Conservation (phyloP, 1,140 invertebrate species). For the Globodera ellingtonae region DNA sequence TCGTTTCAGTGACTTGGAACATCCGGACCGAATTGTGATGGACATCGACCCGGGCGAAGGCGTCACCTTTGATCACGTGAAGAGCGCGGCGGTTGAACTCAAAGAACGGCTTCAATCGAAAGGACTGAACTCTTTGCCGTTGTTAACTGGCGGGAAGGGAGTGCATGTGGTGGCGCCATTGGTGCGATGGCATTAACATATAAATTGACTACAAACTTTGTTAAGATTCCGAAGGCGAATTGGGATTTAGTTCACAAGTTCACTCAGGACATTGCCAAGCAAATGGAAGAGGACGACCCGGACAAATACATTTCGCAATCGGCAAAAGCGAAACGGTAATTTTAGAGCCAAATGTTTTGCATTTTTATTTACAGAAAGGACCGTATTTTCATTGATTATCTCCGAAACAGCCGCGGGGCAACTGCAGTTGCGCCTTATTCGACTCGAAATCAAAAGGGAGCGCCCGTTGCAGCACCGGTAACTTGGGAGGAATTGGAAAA, state of each 20-base stretch:
- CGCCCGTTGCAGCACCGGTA: slow-evolving; percentile 20
- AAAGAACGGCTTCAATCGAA: not conserved
- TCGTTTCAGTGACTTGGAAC: not conserved
- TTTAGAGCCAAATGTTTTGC: not conserved
- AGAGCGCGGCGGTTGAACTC: not conserved
- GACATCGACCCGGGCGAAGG: slow-evolving; percentile 10
- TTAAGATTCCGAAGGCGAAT: not conserved
- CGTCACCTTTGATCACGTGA: slow-evolving; percentile 9
- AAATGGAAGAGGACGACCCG: slow-evolving; percentile 4
- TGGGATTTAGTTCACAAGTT: not conserved
- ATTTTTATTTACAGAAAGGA: not conserved
- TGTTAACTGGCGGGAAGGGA: slow-evolving; percentile 1
- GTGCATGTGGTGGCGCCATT: slow-evolving; percentile 1
- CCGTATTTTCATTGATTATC: slow-evolving; percentile 26
- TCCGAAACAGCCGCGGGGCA: slow-evolving; percentile 23
- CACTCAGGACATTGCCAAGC: not conserved
- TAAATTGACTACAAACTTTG: not conserved
- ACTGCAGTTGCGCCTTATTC: slow-evolving; percentile 24
- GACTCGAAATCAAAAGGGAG: slow-evolving; percentile 6
- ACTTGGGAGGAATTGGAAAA: slow-evolving; percentile 13
- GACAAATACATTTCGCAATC: not conserved
- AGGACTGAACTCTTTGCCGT: not conserved
- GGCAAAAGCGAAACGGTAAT: slow-evolving; percentile 4
- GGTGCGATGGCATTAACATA: not conserved
- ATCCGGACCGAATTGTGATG: slow-evolving; percentile 7